Conservation (phyloP, 1,140 invertebrate genomes). For the Apis florea region DNA sequence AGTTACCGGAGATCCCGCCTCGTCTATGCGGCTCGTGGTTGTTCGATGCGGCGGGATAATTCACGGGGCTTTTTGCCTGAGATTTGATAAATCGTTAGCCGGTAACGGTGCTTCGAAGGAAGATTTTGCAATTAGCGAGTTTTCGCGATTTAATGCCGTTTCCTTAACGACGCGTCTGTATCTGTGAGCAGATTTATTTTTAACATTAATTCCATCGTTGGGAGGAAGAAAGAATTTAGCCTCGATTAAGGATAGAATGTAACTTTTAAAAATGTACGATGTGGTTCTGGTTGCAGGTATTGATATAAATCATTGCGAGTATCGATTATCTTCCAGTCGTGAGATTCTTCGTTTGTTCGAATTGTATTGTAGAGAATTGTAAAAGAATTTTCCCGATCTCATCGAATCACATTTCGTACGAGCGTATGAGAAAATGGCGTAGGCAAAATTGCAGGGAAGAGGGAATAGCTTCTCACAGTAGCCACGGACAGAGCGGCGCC, state of each 20-base stretch:
- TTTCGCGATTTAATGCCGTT: not conserved
- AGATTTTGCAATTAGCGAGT: not conserved
- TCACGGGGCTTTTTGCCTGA: not conserved
- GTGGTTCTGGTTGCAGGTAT: no score
- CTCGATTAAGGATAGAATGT: no score
- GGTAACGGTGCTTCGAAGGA: not conserved
- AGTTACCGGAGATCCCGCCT: conserved; percentile 24
- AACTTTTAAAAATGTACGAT: no score
- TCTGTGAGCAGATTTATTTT: no score
- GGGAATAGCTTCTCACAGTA: conserved; percentile 59
- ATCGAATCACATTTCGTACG: not conserved
- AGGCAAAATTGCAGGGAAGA: conserved; percentile 48
- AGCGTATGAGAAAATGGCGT: conserved; percentile 37
- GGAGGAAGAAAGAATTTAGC: no score
- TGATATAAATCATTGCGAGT: no score
- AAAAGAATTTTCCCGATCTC: no score
- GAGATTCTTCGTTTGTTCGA: no score
- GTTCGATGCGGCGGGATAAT: conserved; percentile 5
- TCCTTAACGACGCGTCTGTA: not conserved
- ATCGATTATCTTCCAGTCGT: no score
- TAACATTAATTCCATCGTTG: no score
- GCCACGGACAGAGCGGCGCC: conserved; percentile 35
- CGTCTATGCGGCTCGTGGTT: not conserved
- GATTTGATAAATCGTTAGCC: not conserved
- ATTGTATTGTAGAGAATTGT: no score